Evolutionary conservation across 2,113 vertebrate genomes (phyloP).

Genomic region (rabbit (Oryctolagus cuniculus)): DNA sequence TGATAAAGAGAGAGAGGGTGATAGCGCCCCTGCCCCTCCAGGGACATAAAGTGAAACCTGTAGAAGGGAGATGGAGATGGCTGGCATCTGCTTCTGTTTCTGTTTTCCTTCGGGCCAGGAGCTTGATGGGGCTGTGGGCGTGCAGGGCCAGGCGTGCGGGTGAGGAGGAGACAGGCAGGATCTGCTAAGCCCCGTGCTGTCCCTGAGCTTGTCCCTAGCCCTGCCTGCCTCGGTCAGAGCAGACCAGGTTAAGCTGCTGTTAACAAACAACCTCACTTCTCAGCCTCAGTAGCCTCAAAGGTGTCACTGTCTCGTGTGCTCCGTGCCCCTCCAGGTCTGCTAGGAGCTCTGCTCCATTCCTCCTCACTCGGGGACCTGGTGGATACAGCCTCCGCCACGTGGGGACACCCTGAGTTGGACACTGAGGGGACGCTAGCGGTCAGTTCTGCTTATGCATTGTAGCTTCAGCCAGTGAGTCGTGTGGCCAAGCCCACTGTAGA

Average conservation of each 20-base stretch:
- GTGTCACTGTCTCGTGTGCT: neutral
- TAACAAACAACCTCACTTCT: neutral
- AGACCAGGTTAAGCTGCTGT: neutral
- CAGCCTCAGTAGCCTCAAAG: neutral
- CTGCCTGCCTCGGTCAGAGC: neutral
- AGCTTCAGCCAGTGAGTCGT: neutral
- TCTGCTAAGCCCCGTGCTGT: too few species aligned
- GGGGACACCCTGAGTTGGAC: neutral
- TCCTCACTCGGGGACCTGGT: neutral
- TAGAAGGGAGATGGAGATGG: constrained; percentile 38
- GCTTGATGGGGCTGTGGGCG: neutral
- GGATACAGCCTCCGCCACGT: neutral
- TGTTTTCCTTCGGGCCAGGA: constrained; percentile 38
- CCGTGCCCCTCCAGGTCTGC: neutral
- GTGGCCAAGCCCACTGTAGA: fast-evolving
- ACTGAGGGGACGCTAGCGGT: neutral
- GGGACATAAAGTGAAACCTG: constrained; percentile 72
- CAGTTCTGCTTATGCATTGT: neutral
- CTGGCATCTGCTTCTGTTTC: constrained; percentile 8
- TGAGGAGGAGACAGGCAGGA: neutral
- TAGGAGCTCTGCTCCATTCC: neutral
- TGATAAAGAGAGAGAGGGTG: constrained; percentile 48
- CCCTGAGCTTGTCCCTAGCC: fast-evolving
- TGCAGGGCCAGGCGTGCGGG: neutral
- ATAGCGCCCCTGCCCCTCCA: neutral